phyloP scores from a whole-genome alignment of 1,140 invertebrate species.

The Drosophila rhopaloa region DNA sequence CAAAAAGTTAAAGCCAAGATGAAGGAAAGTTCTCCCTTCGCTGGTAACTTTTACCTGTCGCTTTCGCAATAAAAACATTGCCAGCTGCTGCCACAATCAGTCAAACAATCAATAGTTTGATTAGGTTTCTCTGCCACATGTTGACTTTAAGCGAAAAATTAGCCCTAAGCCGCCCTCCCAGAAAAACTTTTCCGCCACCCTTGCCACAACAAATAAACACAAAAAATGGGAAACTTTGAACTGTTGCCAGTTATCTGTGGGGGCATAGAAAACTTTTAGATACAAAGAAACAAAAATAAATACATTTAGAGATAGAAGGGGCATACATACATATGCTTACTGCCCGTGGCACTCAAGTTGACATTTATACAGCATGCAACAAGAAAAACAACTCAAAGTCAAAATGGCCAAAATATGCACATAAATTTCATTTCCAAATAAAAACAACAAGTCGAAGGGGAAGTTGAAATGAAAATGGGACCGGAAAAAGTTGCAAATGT shows the following conservation, averaged over 20 bases:
- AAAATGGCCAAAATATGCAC: slow-evolving; percentile 74
- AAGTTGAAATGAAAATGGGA: slow-evolving; percentile 24
- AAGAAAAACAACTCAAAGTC: slow-evolving; percentile 61
- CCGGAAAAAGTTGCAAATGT: slow-evolving; percentile 64
- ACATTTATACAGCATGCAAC: slow-evolving; percentile 56
- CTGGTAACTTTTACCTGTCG: slow-evolving; percentile 68
- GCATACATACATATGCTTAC: slow-evolving; percentile 39
- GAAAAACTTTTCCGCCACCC: slow-evolving; percentile 36
- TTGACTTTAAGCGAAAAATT: slow-evolving; percentile 61
- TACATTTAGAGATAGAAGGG: slow-evolving; percentile 27
- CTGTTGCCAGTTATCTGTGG: slow-evolving; percentile 70
- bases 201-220: slow-evolving; percentile 29
- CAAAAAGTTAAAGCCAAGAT: slow-evolving; percentile 70
- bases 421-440: slow-evolving; percentile 64
- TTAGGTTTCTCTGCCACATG: slow-evolving; percentile 73
- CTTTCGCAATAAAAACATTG: slow-evolving; percentile 57
- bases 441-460: slow-evolving; percentile 25
- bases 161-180: slow-evolving; percentile 36
- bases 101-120: slow-evolving; percentile 81
- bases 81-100: slow-evolving; percentile 69
- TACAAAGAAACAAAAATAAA: slow-evolving; percentile 36
- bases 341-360: slow-evolving; percentile 47
- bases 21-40: slow-evolving; percentile 35
- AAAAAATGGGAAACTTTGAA: slow-evolving; percentile 62
- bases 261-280: slow-evolving; percentile 47